Evolutionary conservation across 2,797 vertebrate species (phyloP).

Genomic region (Phataginus tricuspis): DNA sequence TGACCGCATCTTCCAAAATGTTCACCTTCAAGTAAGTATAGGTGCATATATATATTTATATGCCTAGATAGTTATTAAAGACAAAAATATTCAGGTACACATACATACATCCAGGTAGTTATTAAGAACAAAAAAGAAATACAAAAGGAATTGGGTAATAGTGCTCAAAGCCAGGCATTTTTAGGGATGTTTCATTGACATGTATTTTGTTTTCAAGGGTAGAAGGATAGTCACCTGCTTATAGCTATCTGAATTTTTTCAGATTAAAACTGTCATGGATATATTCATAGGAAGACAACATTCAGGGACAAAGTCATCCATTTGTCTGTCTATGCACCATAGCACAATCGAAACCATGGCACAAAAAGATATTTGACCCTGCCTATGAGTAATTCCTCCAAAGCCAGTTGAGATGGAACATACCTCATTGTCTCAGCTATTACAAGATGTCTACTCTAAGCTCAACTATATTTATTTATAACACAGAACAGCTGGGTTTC

Average conservation of each 20-base stretch:
- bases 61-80: neutral
- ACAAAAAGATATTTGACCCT: neutral
- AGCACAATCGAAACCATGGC: neutral
- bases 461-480: neutral
- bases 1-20: neutral
- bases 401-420: neutral
- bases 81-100: conserved; percentile 21
- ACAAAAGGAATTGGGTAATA: neutral
- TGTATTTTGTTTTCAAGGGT: neutral
- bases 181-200: neutral
- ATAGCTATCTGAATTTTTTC: neutral
- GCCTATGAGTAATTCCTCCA: neutral
- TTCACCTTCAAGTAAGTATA: neutral
- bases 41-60: neutral
- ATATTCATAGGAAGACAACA: neutral
- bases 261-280: neutral
- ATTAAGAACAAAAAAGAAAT: neutral
- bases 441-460: neutral
- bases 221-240: neutral
- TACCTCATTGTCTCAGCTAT: neutral
- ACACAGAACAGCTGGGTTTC: neutral
- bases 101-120: neutral
- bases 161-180: neutral
- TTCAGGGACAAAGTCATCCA: neutral
- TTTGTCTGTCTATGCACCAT: neutral